A percentile compares a stretch with the other conserved stretches of the same genome.
These are phyloP conservation scores for Nomia melanderi DNA, from an alignment of 1,140 invertebrate species.

Conservation along the genomic window DNA sequence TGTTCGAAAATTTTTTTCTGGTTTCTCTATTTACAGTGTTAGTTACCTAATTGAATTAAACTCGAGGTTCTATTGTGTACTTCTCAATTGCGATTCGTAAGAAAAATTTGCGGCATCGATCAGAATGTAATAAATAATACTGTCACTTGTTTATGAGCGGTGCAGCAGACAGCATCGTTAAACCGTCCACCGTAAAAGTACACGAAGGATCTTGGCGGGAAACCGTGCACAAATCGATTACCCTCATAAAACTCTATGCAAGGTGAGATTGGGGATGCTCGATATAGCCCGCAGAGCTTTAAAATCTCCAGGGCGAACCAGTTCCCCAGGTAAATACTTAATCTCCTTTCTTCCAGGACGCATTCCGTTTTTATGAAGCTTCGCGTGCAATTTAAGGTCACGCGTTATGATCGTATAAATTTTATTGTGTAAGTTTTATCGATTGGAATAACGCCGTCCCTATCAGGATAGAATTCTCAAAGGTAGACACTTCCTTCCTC, in stretches of 20 bases:
- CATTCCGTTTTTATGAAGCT: conserved; percentile 19
- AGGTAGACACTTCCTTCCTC: neutral
- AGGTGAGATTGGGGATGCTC: conserved; percentile 38
- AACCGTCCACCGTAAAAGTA: conserved; percentile 40
- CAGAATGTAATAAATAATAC: neutral
- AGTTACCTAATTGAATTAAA: no score
- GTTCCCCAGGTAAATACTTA: conserved; percentile 46
- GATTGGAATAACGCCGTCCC: neutral
- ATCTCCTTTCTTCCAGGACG: conserved; percentile 24
- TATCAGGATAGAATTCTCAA: neutral
- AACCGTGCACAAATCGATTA: conserved; percentile 61
- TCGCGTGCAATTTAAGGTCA: conserved; percentile 34
- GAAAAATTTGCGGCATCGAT: neutral
- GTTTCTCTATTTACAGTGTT: no score
- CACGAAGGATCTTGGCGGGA: conserved; percentile 31
- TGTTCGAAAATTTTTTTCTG: no score
- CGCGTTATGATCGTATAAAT: conserved; percentile 24
- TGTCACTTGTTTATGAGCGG: neutral
- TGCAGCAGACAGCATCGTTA: conserved; percentile 19
- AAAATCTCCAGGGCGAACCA: conserved; percentile 17
- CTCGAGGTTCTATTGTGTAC: no score
- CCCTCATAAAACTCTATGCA: conserved; percentile 60
- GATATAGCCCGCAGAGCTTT: conserved; percentile 30
- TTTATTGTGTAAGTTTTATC: conserved; percentile 35
- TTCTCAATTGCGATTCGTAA: neutral